phyloP scores from a whole-genome alignment of 1,140 invertebrate species.

The Octopus bimaculoides region DNA sequence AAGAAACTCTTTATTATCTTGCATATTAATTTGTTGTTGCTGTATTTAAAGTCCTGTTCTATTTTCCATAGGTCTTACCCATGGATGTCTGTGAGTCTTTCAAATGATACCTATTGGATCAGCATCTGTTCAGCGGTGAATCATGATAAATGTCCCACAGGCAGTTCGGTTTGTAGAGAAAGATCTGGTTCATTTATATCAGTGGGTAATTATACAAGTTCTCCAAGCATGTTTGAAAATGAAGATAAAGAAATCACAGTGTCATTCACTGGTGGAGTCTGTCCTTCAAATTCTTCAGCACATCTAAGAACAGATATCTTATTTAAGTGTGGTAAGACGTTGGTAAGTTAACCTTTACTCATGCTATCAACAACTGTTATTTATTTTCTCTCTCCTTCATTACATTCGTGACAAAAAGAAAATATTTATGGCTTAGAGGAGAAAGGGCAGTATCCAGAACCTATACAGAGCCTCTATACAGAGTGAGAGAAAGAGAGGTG shows the following conservation, averaged over 20 bases:
- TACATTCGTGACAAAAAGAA: no score
- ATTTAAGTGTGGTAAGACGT: constrained; percentile 44
- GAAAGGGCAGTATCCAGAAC: no score
- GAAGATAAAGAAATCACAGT: constrained; percentile 29
- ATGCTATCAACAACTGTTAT: no score
- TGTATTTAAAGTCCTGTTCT: background rate
- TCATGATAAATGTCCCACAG: background rate
- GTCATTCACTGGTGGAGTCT: constrained; percentile 30
- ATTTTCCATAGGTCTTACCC: background rate
- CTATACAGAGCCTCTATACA: no score
- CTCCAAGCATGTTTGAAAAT: constrained; percentile 17
- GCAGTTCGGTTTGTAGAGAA: background rate
- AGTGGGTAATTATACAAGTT: background rate
- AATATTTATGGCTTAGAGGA: no score
- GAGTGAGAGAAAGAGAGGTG: no score
- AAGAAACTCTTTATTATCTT: no score
- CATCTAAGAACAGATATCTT: constrained; percentile 38
- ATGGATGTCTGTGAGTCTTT: background rate
- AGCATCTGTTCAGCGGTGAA: background rate
- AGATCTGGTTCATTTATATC: background rate
- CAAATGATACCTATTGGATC: background rate
- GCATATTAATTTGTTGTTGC: no score
- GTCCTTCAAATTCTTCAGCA: constrained; percentile 23
- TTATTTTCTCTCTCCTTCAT: no score
- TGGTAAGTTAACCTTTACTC: constrained; percentile 26